phyloP scores from a whole-genome alignment of 2,113 vertebrate genomes.

The Aleadryas rufinucha region DNA sequence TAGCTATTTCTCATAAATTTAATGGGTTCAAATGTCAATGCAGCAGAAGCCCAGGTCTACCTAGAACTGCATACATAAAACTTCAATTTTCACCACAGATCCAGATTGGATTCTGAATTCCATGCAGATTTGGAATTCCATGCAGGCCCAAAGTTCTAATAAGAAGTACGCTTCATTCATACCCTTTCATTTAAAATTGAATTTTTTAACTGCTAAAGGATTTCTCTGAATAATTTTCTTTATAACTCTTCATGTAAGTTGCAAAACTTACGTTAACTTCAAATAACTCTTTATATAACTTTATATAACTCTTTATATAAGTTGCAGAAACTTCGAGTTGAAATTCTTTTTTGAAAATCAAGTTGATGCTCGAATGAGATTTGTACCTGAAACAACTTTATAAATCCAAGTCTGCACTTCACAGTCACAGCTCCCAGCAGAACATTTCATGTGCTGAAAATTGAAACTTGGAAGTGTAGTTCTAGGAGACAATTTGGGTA shows the following conservation, averaged over 20 bases:
- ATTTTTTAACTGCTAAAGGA: neutral
- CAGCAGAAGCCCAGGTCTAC: neutral
- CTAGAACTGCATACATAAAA: neutral
- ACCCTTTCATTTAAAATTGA: slow-evolving; percentile 37
- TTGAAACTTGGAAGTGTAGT: neutral
- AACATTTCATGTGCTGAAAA: neutral
- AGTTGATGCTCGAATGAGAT: neutral
- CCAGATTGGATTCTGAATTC: neutral
- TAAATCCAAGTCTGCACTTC: neutral
- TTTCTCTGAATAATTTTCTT: neutral
- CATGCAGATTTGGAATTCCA: neutral
- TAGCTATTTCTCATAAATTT: neutral
- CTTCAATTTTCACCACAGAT: neutral
- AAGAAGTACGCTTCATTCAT: neutral
- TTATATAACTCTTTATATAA: neutral
- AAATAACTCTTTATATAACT: neutral
- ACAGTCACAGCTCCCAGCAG: neutral
- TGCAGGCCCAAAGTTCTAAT: neutral
- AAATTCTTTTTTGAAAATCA: neutral
- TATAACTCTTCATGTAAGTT: neutral
- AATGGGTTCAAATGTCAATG: neutral
- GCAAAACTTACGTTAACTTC: neutral
- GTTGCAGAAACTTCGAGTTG: neutral
- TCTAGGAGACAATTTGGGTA: neutral
- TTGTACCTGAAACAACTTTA: neutral